Conservation (phyloP, 2,797 vertebrate genomes). For the Leptodactylus fallax region DNA sequence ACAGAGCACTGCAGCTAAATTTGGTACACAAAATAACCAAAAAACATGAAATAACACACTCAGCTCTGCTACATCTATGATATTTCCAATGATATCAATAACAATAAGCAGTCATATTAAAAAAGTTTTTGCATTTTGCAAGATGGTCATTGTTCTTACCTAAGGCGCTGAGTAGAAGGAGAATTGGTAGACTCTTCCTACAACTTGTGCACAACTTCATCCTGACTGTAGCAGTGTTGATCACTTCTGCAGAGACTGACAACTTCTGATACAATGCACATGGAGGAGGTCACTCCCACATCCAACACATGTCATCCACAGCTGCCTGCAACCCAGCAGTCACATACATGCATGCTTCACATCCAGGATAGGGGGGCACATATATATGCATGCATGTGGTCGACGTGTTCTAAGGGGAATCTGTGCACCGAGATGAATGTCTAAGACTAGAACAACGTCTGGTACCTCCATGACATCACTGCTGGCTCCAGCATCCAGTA, state of each 20-base stretch:
- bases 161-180: slow-evolving; percentile 12
- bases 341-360: not conserved
- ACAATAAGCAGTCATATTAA: not conserved
- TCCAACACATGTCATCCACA: slow-evolving; percentile 20
- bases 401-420: not conserved
- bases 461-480: slow-evolving; percentile 33
- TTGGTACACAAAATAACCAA: not conserved
- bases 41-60: not conserved
- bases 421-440: no score
- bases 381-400: not conserved
- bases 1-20: not conserved
- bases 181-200: not conserved
- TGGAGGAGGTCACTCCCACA: slow-evolving; percentile 40
- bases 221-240: not conserved
- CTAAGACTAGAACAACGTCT: not conserved
- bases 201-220: not conserved
- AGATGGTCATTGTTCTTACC: slow-evolving; percentile 25
- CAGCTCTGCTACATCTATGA: not conserved
- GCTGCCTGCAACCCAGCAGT: not conserved
- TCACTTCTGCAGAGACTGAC: slow-evolving; percentile 12
- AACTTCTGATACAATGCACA: slow-evolving; percentile 10
- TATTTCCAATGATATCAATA: not conserved
- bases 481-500: not conserved
- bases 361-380: not conserved
- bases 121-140: not conserved